A percentile compares a stretch with the other conserved stretches of the same genome.
These are phyloP conservation scores for Caretta caretta DNA, from an alignment of 2,113 vertebrate species.

Conservation along the genomic window DNA sequence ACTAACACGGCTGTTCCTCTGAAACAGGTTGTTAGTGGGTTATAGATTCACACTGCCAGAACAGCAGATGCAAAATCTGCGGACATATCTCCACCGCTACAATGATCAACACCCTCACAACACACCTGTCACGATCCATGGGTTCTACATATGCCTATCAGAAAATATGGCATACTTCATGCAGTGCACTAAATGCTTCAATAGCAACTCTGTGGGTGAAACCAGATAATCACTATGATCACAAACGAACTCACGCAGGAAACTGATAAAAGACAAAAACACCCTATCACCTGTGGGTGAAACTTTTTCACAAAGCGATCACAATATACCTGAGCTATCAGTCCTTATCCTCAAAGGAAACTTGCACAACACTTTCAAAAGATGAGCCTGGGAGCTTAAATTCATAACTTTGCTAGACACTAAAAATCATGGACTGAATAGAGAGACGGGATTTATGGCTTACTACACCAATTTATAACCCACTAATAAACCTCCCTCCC, in stretches of 20 bases:
- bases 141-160: not conserved
- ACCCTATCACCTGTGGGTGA: not conserved
- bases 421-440: not conserved
- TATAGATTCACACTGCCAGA: not conserved
- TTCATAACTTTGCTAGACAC: not conserved
- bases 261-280: not conserved
- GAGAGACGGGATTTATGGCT: not conserved
- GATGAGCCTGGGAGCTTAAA: not conserved
- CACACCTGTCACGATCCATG: not conserved
- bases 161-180: not conserved
- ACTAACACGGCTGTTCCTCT: too few relatives aligned
- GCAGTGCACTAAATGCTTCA: not conserved
- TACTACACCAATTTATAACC: not conserved
- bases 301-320: not conserved
- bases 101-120: not conserved
- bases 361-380: not conserved
- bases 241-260: not conserved
- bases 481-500: not conserved
- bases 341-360: not conserved
- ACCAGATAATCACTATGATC: not conserved
- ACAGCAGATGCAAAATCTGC: not conserved
- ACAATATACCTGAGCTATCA: not conserved
- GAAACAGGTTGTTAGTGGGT: not conserved
- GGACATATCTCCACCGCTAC: not conserved
- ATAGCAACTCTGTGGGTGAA: not conserved